Evolutionary conservation across 2,888 invertebrate species (phyloP).

Genomic region (Lacanobia wlatinum): DNA sequence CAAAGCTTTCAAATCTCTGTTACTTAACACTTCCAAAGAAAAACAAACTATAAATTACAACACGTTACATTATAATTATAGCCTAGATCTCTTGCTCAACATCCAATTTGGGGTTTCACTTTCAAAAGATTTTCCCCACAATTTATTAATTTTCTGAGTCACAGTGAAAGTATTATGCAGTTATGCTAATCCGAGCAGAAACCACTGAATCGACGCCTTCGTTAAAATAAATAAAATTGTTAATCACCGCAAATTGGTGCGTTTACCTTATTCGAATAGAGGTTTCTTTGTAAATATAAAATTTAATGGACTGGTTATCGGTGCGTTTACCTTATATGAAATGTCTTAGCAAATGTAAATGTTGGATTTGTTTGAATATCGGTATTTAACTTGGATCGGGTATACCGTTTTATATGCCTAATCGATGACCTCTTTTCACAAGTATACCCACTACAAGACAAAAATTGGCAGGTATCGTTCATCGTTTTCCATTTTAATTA

Average conservation of each 20-base stretch:
- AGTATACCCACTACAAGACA: not conserved
- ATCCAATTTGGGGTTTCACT: conserved; percentile 57
- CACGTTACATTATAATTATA: conserved; percentile 35
- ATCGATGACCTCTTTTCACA: not conserved
- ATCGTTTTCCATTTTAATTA: not conserved
- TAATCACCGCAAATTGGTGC: conserved; percentile 55
- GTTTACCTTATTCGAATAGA: conserved; percentile 57
- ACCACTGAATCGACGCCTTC: conserved; percentile 39
- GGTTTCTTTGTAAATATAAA: conserved; percentile 42
- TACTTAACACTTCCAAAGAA: not conserved
- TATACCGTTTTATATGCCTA: conserved; percentile 10
- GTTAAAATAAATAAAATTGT: conserved; percentile 50
- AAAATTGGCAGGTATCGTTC: not conserved
- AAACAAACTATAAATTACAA: conserved; percentile 11
- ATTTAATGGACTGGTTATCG: conserved; percentile 23
- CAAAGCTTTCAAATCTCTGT: too few relatives aligned
- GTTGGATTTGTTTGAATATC: conserved; percentile 24
- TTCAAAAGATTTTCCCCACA: conserved; percentile 60
- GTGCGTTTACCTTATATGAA: conserved; percentile 36
- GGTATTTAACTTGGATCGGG: not conserved
- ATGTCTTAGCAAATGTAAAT: conserved; percentile 13
- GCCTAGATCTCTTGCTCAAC: conserved; percentile 32
- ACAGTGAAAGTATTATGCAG: conserved; percentile 66
- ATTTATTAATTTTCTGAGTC: conserved; percentile 63
- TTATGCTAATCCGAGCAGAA: conserved; percentile 65